phyloP scores from a whole-genome alignment of 2,888 invertebrate genomes.

The Lissocephala sabroskyi region DNA sequence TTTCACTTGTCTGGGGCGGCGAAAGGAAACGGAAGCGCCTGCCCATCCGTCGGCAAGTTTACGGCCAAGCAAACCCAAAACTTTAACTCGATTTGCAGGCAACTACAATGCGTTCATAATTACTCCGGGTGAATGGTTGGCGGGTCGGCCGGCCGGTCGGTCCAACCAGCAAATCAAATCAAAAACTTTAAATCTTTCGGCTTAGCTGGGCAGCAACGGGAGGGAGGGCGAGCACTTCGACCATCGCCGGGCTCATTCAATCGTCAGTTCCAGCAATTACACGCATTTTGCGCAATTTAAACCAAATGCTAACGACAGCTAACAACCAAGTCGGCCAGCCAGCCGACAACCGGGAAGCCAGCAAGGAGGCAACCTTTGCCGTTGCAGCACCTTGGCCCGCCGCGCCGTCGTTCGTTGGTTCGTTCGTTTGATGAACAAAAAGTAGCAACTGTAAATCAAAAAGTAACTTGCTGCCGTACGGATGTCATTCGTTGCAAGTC shows the following conservation, averaged over 20 bases:
- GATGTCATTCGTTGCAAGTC: constrained; percentile 64
- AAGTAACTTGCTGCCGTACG: constrained; percentile 61
- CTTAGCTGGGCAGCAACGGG: constrained; percentile 38
- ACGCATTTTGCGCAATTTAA: constrained; percentile 65
- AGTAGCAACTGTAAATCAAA: constrained; percentile 65
- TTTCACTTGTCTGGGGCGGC: neutral
- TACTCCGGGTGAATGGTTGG: constrained; percentile 29
- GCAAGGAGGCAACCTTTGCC: constrained; percentile 56
- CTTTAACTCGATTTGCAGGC: constrained; percentile 51
- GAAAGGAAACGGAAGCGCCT: neutral
- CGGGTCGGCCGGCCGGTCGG: no score
- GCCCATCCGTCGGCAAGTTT: constrained; percentile 26
- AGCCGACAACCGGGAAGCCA: no score
- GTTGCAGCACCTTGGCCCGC: constrained; percentile 43
- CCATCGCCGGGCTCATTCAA: constrained; percentile 49
- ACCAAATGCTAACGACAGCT: constrained; percentile 64
- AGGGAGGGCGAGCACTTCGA: constrained; percentile 9
- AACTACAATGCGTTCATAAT: constrained; percentile 57
- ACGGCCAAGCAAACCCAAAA: constrained; percentile 42
- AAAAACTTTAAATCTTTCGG: constrained; percentile 49
- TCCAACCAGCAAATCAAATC: constrained; percentile 50
- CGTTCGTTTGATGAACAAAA: constrained; percentile 55
- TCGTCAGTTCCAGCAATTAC: constrained; percentile 65
- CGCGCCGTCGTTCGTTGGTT: neutral
- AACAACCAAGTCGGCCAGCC: no score